Conservation (phyloP, 2,888 invertebrate genomes). For the Poecilus cupreus region DNA sequence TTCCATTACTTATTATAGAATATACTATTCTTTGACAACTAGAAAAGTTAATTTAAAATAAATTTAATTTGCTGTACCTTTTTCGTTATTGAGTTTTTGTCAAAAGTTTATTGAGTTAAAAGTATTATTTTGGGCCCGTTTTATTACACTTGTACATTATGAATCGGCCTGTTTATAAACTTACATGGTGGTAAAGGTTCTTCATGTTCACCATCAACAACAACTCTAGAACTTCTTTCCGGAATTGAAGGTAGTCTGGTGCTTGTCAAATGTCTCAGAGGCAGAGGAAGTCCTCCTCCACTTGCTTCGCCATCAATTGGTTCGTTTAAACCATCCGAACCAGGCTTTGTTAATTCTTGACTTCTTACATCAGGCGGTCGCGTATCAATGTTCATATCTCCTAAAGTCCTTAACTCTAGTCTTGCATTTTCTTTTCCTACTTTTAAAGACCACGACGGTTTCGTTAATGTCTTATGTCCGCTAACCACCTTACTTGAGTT, state of each 20-base stretch:
- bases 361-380: constrained; percentile 70
- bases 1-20: no score
- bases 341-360: constrained; percentile 65
- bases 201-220: constrained; percentile 77
- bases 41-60: no score
- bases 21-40: no score
- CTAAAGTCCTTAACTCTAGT: constrained; percentile 76
- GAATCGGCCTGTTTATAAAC: no score
- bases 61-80: no score
- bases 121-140: no score
- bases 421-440: constrained; percentile 70
- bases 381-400: constrained; percentile 75
- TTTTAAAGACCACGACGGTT: constrained; percentile 66
- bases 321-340: constrained; percentile 66
- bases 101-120: no score
- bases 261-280: constrained; percentile 82
- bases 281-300: constrained; percentile 74
- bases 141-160: no score
- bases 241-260: constrained; percentile 88
- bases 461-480: constrained; percentile 66
- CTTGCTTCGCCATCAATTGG: constrained; percentile 73
- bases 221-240: constrained; percentile 77
- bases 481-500: constrained; percentile 1
- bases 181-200: constrained; percentile 91
- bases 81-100: no score